Evolutionary conservation across 1,140 invertebrate species (phyloP).

Genomic region (Penaeus vannamei): DNA sequence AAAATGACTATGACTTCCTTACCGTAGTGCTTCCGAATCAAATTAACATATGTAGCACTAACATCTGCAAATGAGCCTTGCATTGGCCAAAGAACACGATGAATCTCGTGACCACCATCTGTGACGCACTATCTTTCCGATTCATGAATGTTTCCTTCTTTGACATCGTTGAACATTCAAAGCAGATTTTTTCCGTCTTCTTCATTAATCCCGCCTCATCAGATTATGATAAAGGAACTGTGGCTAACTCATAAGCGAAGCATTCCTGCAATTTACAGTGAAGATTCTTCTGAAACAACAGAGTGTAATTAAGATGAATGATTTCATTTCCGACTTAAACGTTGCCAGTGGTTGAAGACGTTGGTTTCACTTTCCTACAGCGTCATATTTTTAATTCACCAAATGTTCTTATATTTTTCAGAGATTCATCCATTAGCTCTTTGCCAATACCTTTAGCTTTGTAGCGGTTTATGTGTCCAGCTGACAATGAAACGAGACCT

Average conservation of each 20-base stretch:
- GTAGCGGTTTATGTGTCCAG: constrained; percentile 6
- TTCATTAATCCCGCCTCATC: constrained; percentile 37
- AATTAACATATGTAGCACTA: constrained; percentile 22
- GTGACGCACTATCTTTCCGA: constrained; percentile 24
- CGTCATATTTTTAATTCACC: constrained; percentile 20
- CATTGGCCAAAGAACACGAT: constrained; percentile 37
- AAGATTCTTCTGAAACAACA: constrained; percentile 26
- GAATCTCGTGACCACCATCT: constrained; percentile 36
- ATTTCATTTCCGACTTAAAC: too few species aligned
- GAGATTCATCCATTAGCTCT: constrained; percentile 38
- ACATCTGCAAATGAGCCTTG: constrained; percentile 41
- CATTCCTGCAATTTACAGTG: background rate
- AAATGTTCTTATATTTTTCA: constrained; percentile 34
- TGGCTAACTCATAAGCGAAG: constrained; percentile 20
- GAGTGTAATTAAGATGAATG: constrained; percentile 23
- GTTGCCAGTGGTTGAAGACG: too few species aligned
- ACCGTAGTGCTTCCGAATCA: constrained; percentile 3
- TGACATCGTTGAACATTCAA: constrained; percentile 35
- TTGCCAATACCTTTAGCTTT: constrained; percentile 25
- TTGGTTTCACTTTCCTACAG: too few species aligned
- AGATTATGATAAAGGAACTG: constrained; percentile 9
- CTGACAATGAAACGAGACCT: constrained; percentile 32
- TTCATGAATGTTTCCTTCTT: constrained; percentile 31
- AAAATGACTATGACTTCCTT: constrained; percentile 23
- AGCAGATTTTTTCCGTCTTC: constrained; percentile 42